Evolutionary conservation across 2,113 vertebrate species (phyloP).

Genomic region (Forbesichthys agassizii): DNA sequence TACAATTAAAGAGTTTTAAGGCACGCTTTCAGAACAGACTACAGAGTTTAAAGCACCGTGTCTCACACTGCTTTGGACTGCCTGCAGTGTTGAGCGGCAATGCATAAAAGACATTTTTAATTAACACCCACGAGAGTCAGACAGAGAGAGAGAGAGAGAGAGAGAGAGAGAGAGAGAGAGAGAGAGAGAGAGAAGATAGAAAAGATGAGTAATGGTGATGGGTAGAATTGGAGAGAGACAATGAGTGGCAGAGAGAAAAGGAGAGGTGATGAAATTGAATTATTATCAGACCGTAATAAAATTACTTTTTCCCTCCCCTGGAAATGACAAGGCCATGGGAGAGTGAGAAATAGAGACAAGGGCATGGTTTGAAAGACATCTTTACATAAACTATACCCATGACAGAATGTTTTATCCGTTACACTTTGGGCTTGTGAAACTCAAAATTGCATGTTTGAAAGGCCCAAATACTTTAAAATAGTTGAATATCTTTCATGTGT

Average conservation of each 20-base stretch:
- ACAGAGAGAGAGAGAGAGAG: conserved; percentile 52
- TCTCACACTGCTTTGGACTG: conserved; percentile 48
- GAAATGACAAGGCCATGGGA: conserved; percentile 35
- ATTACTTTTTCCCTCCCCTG: neutral
- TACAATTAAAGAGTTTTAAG: conserved; percentile 63
- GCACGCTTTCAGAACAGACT: conserved; percentile 43
- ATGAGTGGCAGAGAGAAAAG: conserved; percentile 24
- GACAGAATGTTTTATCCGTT: too few relatives aligned
- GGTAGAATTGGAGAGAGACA: conserved; percentile 11
- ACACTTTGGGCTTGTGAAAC: too few relatives aligned
- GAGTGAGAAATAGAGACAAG: conserved; percentile 7
- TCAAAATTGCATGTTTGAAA: too few relatives aligned
- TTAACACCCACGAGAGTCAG: conserved; percentile 73
- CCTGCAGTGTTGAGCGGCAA: conserved; percentile 54
- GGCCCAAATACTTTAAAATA: too few relatives aligned
- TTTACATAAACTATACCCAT: conserved; percentile 39
- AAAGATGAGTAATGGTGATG: neutral
- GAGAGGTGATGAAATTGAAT: conserved; percentile 65
- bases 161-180: conserved; percentile 37
- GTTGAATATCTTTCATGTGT: too few relatives aligned
- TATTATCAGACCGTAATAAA: conserved; percentile 59
- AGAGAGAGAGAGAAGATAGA: conserved; percentile 35
- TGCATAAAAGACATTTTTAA: conserved; percentile 73
- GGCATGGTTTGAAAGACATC: conserved; percentile 1
- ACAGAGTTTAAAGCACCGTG: conserved; percentile 47